Evolutionary conservation across 2,113 vertebrate species (phyloP).

Genomic region (Rynchops niger): DNA sequence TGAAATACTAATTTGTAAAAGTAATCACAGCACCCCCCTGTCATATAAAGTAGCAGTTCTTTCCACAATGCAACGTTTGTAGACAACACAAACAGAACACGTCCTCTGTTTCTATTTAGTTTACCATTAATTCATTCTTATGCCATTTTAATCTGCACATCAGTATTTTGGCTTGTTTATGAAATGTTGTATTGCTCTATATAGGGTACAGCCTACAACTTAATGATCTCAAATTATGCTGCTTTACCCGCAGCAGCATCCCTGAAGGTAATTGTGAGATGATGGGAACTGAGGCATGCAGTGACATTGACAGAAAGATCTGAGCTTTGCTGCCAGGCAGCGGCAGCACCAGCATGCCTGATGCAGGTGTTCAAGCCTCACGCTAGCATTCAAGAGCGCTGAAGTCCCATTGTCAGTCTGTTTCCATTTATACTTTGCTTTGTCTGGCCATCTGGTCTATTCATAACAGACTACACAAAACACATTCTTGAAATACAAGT

Average conservation of each 20-base stretch:
- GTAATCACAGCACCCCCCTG: not conserved
- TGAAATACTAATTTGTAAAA: not conserved
- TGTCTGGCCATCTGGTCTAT: not conserved
- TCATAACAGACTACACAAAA: not conserved
- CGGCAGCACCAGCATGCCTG: not conserved
- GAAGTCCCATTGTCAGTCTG: not conserved
- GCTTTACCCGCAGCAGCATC: not conserved
- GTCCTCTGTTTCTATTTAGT: not conserved
- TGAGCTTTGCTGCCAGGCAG: not conserved
- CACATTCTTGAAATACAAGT: not conserved
- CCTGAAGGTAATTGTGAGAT: not conserved
- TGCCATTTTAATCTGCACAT: not conserved
- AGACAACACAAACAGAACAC: fast-evolving
- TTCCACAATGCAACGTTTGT: not conserved
- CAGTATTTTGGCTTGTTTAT: not conserved
- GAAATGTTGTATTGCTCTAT: not conserved
- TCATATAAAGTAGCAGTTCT: not conserved
- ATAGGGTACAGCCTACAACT: not conserved
- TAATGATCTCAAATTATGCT: not conserved
- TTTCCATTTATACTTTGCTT: not conserved
- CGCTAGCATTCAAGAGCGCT: not conserved
- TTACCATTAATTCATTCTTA: not conserved
- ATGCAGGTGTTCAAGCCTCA: not conserved
- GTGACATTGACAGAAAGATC: fast-evolving
- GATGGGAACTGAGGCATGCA: fast-evolving